These are phyloP conservation scores for Esox masquinongy DNA, from an alignment of 2,797 vertebrate species.

Conservation along the genomic window DNA sequence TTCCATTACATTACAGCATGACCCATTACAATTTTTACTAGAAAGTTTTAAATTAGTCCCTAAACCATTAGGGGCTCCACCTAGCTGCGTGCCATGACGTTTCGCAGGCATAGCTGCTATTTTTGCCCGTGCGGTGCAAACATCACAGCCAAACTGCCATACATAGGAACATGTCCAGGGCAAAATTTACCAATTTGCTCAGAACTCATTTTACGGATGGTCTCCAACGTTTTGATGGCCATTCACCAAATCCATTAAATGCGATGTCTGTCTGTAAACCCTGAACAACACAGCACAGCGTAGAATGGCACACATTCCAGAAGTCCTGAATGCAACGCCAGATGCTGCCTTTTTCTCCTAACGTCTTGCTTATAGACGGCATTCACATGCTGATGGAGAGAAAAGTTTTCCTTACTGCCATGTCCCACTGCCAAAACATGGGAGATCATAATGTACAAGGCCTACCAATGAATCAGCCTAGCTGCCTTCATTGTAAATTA, in stretches of 20 bases:
- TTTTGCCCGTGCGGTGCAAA: conserved; percentile 33
- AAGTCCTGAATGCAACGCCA: conserved; percentile 40
- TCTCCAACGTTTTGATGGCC: background rate
- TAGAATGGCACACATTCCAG: conserved; percentile 28
- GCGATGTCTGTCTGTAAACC: conserved; percentile 1
- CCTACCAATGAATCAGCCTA: conserved; percentile 38
- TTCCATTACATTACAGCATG: conserved; percentile 78
- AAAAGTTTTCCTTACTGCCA: conserved; percentile 35
- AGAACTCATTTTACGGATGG: conserved; percentile 16
- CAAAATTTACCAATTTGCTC: conserved; percentile 14
- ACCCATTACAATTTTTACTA: conserved; percentile 65
- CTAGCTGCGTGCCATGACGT: conserved; percentile 67
- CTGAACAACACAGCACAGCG: conserved; percentile 27
- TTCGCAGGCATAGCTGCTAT: conserved; percentile 51
- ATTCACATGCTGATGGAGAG: conserved; percentile 61
- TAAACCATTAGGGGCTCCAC: conserved; percentile 69
- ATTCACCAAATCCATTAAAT: conserved; percentile 7
- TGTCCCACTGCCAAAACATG: conserved; percentile 53
- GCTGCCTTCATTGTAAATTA: conserved; percentile 69
- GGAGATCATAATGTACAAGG: conserved; percentile 47
- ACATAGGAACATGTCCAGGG: conserved; percentile 14
- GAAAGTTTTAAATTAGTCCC: conserved; percentile 69
- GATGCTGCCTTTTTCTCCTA: conserved; percentile 47
- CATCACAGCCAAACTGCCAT: conserved; percentile 23
- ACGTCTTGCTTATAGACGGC: conserved; percentile 58